Evolutionary conservation across 2,888 invertebrate genomes (phyloP).

Genomic region (Ariolimax columbianus): DNA sequence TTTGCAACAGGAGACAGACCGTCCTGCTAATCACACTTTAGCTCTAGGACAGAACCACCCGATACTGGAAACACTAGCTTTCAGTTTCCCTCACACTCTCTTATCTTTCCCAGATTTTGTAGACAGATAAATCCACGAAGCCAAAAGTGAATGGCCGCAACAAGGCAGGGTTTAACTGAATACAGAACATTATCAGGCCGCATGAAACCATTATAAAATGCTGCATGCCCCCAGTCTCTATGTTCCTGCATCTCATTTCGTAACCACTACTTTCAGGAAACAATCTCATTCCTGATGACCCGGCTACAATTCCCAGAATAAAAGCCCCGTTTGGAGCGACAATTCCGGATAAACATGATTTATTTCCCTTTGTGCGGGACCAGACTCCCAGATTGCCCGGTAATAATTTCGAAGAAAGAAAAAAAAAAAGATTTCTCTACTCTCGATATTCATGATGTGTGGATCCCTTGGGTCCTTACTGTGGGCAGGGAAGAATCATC

Average conservation of each 20-base stretch:
- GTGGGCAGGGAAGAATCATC: too few relatives aligned
- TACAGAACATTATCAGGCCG: background rate
- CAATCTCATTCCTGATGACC: slow-evolving; percentile 2
- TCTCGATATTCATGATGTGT: too few relatives aligned
- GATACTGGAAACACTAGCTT: too few relatives aligned
- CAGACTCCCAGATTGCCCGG: slow-evolving; percentile 10
- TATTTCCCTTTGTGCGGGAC: slow-evolving; percentile 12
- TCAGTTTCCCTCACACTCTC: too few relatives aligned
- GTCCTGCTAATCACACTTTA: too few relatives aligned
- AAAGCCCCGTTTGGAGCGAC: background rate
- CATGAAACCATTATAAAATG: background rate
- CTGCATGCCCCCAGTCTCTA: background rate
- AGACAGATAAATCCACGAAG: background rate
- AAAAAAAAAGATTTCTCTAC: too few relatives aligned
- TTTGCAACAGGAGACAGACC: too few relatives aligned
- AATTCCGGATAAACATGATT: slow-evolving; percentile 8
- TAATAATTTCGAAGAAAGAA: background rate
- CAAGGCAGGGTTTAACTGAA: background rate
- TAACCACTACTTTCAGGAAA: background rate
- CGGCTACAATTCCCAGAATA: background rate
- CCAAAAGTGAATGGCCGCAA: background rate
- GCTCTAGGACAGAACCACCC: too few relatives aligned
- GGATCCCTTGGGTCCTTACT: too few relatives aligned
- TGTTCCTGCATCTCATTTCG: slow-evolving; percentile 15
- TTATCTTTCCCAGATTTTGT: background rate